Base-by-base conservation (phyloP, 2,888 invertebrate species). In the Diadegma fenestrale region DNA sequence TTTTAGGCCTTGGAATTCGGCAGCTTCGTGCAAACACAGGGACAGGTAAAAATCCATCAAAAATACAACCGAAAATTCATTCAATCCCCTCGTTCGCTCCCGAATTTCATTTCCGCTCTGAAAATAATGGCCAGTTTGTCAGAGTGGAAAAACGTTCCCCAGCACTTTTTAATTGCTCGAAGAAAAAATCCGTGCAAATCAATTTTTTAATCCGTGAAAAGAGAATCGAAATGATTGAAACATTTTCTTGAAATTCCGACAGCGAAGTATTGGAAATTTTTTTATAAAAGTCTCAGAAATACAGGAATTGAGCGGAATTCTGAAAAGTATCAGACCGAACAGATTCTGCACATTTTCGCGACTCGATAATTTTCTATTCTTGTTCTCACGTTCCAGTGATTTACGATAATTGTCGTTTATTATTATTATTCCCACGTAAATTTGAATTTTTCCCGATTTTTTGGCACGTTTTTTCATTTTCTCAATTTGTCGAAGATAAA, bases 1-100 rank as follows among this genome's bases (percentile, higher is more conserved):
- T 68, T 94, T 94, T 89, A 92, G 94, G 88, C 94, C 94, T 75
- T 94, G 94, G 94, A 94, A 91, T 87, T 89, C 93, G 54, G 87
- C 93, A 17, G 90, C 90, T 86, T 89, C 92, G 83, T 92, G 93
- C 89, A 93, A 93, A 90, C 93, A 93, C 88, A 93, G 93, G 88
- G 94, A 94, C 87, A 93, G 93, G 94, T 94, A 88, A 89, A 48
- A 19, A 37, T 58, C 41, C n/a, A 8, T 6, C 10, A 26, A 26
- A 6, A 26, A 5, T 6, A 58, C 58, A 1, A 58, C 0, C 6
- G 26, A 10, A 14, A 58, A 58, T 5, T 6, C 12, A 12, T 22
- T 14, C 5, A 14, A 26, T 58, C 26, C 10, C 2, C 54, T 4
- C 54, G 22, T 54, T 12, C 12, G 12, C 8, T 12, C 54, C 12